These are phyloP conservation scores for Clupea harengus DNA, from an alignment of 2,113 vertebrate species.

Conservation along the genomic window DNA sequence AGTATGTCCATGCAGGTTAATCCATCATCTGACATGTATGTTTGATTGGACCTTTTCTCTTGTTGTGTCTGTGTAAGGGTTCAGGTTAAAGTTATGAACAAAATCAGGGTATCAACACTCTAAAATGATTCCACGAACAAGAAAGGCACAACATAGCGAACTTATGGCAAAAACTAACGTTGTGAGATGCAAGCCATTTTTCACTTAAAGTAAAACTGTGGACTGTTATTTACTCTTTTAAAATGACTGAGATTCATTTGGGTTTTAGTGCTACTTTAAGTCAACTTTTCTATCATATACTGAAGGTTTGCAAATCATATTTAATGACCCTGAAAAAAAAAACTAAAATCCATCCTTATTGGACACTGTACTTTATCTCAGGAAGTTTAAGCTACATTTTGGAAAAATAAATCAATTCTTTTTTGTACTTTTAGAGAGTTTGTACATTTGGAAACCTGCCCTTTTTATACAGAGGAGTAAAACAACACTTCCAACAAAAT, in stretches of 20 bases:
- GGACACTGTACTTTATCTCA: not conserved
- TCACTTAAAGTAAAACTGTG: not conserved
- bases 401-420: not conserved
- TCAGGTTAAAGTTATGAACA: not conserved
- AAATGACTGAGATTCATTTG: not conserved
- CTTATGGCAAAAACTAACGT: not conserved
- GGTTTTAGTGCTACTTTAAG: not conserved
- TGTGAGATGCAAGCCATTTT: too few relatives aligned
- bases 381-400: not conserved
- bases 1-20: not conserved
- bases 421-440: not conserved
- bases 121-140: not conserved
- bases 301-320: not conserved
- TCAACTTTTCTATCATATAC: not conserved
- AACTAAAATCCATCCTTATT: not conserved
- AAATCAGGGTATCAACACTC: not conserved
- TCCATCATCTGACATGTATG: not conserved
- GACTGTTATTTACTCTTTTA: not conserved
- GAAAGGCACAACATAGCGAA: not conserved
- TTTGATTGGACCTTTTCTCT: not conserved
- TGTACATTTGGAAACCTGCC: constrained; percentile 8
- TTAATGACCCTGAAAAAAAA: not conserved
- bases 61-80: not conserved
- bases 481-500: not conserved
- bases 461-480: constrained; percentile 2